Base-by-base conservation (phyloP, 2,113 vertebrate genomes). In the Spheniscus mendiculus region DNA sequence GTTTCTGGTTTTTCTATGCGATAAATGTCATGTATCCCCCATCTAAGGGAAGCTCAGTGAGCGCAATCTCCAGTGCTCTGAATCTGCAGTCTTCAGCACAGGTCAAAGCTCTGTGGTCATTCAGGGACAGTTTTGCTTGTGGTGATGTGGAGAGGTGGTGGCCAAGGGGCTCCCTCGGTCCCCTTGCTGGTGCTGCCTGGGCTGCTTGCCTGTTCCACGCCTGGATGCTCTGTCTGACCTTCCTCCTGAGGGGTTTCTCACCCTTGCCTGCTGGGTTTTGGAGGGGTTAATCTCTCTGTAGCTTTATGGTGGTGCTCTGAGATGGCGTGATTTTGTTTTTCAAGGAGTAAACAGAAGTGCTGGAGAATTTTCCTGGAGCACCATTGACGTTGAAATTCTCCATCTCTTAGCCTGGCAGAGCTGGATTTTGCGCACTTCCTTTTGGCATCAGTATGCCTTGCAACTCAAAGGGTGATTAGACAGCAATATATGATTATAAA, bases 81-180 rank as follows among this genome's bases (percentile, higher is more conserved):
- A 50, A 47, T 5, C 9, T 12, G 21, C 61, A 44, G 26, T 4
- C 21, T 44, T 40, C 30, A 25, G 80, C 44, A 27, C 17, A 66
- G 11, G 10, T 21, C 23, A 40, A 40, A 16, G 53, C 58, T 70
- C 11, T 55, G 38, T 11, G 50, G 21, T 29, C 14, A 11, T 25
- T 44, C 11, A 26, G 67, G 44, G 32, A 4, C 0, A 5, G n/a
- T n/a, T 78, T 81, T 56, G 6, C 25, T 58, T 6, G 11, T 10
- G 53, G 13, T 40, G 36, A 10, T 44, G n/a, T 1, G 15, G 50
- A 65, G 53, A 47, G 8, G 6, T 53, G 66, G 52, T 42, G 71
- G 56, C 29, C 0, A 0, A 62, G 38, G 19, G 36, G 5, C 15
- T 78, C 36, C 12, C 22, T 29, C 3, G 0, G 16, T 81, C 22